Evolutionary conservation across 2,113 vertebrate species (phyloP).

Genomic region (Gallinago jamesoni): DNA sequence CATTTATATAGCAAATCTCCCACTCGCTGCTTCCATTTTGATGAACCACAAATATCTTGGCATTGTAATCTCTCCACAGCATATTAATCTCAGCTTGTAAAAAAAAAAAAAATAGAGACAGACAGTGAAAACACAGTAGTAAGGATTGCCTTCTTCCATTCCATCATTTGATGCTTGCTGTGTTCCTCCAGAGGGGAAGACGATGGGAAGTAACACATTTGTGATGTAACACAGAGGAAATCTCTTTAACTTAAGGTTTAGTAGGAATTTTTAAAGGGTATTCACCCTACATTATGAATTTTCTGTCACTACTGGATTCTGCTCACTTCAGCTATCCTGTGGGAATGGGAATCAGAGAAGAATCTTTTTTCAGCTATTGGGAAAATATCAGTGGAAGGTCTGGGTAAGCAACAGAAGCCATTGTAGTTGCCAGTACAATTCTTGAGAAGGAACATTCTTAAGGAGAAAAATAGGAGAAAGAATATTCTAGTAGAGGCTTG

Average conservation of each 20-base stretch:
- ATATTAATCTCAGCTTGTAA: conserved; percentile 2
- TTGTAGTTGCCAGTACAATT: neutral
- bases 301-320: neutral
- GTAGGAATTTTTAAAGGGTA: neutral
- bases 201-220: neutral
- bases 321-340: neutral
- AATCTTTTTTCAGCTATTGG: neutral
- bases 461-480: neutral
- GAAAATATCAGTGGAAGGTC: neutral
- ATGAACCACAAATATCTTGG: conserved; percentile 41
- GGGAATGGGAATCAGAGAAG: neutral
- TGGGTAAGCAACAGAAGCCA: neutral
- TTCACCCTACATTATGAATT: neutral
- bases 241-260: neutral
- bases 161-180: neutral
- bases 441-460: neutral
- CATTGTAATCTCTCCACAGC: neutral
- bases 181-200: neutral
- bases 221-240: neutral
- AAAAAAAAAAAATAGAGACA: neutral
- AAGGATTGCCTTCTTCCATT: neutral
- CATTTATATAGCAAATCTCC: neutral
- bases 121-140: neutral
- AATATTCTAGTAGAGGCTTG: neutral
- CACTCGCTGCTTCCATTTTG: neutral